Evolutionary conservation across 2,797 vertebrate genomes (phyloP).

Genomic region (Melanotaenia boesemani): DNA sequence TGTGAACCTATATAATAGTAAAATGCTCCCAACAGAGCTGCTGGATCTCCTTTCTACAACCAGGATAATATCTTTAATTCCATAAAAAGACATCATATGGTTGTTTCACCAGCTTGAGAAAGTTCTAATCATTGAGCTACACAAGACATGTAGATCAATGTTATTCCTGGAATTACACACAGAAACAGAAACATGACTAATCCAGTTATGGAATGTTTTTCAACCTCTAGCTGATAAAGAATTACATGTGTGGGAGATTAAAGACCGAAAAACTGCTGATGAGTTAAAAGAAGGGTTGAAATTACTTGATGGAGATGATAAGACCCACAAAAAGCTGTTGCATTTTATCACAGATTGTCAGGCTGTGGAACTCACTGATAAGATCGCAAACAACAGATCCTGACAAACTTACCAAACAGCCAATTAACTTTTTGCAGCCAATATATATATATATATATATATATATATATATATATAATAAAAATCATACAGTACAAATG

Average conservation of each 20-base stretch:
- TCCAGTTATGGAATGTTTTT: conserved; percentile 23
- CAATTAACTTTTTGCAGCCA: not conserved
- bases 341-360: conserved; percentile 46
- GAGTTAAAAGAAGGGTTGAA: conserved; percentile 25
- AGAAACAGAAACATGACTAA: conserved; percentile 23
- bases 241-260: conserved; percentile 25
- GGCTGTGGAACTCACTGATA: conserved; percentile 20
- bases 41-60: not conserved
- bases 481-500: not conserved
- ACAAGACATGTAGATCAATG: conserved; percentile 1
- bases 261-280: conserved; percentile 21
- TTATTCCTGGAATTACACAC: conserved; percentile 13
- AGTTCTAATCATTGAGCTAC: conserved; percentile 4
- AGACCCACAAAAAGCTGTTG: conserved; percentile 16
- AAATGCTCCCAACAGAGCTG: not conserved
- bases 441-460: too few relatives aligned
- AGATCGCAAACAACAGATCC: conserved; percentile 22
- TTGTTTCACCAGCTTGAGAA: conserved; percentile 7
- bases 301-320: conserved; percentile 33
- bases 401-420: conserved; percentile 13
- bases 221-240: conserved; percentile 11
- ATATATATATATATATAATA: too few relatives aligned
- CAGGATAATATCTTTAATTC: conserved; percentile 2
- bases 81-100: conserved; percentile 11
- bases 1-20: too few relatives aligned